These are phyloP conservation scores for Chaitophorus viminalis DNA, from an alignment of 2,888 invertebrate genomes.

Conservation along the genomic window DNA sequence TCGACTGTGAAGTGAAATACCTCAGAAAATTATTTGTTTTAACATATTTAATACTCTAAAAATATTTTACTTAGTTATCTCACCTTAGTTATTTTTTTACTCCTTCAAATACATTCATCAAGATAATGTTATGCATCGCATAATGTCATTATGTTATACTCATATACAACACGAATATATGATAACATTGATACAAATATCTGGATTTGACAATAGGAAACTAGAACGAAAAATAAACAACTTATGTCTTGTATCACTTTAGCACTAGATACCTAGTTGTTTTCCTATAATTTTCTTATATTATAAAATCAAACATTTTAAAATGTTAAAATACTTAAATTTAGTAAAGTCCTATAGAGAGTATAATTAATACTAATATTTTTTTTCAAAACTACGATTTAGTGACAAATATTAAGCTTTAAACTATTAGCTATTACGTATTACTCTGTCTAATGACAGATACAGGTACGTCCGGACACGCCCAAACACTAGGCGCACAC, in stretches of 20 bases:
- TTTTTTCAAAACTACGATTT: not conserved
- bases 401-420: not conserved
- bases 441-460: conserved; percentile 19
- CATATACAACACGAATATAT: not conserved
- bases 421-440: conserved; percentile 23
- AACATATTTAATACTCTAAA: too few relatives aligned
- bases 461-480: conserved; percentile 40
- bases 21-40: too few relatives aligned
- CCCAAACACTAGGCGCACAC: conserved; percentile 25
- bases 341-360: too few relatives aligned
- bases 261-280: too few relatives aligned
- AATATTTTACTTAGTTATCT: too few relatives aligned
- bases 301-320: too few relatives aligned
- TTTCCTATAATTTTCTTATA: too few relatives aligned
- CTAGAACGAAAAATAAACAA: too few relatives aligned
- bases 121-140: not conserved
- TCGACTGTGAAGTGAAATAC: too few relatives aligned
- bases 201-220: not conserved
- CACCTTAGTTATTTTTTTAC: too few relatives aligned
- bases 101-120: not conserved
- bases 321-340: too few relatives aligned
- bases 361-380: not conserved
- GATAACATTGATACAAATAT: not conserved
- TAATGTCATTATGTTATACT: not conserved
- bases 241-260: too few relatives aligned